Conservation (phyloP, 2,888 invertebrate genomes). For the Mesochorus sp. region DNA sequence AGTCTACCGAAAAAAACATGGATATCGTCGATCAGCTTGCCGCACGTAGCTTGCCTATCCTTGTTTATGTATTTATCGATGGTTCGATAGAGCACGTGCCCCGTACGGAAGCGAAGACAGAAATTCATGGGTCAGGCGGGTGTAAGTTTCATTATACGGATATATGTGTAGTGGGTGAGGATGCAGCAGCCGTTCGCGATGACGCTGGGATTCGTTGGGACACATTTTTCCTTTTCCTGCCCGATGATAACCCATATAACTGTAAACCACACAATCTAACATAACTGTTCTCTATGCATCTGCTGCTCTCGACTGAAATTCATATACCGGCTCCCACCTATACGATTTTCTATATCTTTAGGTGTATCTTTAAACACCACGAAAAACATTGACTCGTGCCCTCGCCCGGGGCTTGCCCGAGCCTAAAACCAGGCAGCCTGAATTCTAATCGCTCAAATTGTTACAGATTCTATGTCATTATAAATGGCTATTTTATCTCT, state of each 20-base stretch:
- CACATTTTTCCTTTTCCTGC: slow-evolving; percentile 27
- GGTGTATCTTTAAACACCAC: slow-evolving; percentile 2
- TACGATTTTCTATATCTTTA: slow-evolving; percentile 50
- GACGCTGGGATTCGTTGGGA: slow-evolving; percentile 27
- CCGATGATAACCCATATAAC: slow-evolving; percentile 21
- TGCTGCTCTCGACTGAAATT: slow-evolving; percentile 34
- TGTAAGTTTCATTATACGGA: slow-evolving; percentile 61
- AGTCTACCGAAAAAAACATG: slow-evolving; percentile 45
- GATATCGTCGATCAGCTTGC: slow-evolving; percentile 51
- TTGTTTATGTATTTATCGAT: slow-evolving; percentile 57
- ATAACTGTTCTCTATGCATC: slow-evolving; percentile 58
- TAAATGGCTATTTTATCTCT: no score
- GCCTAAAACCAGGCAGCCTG: background rate
- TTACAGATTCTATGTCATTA: no score
- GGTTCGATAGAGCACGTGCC: slow-evolving; percentile 47
- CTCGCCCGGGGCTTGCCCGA: background rate
- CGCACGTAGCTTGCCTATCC: slow-evolving; percentile 44
- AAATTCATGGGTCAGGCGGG: slow-evolving; percentile 43
- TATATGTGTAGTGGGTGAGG: slow-evolving; percentile 25
- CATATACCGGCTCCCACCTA: slow-evolving; percentile 20
- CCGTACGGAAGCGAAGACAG: slow-evolving; percentile 3
- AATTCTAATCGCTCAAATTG: background rate
- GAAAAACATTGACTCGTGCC: background rate
- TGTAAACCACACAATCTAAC: slow-evolving; percentile 23
- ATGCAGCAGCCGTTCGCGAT: slow-evolving; percentile 37